A percentile compares a stretch with the other conserved stretches of the same genome.
Evolutionary conservation across 2,888 invertebrate genomes (phyloP).

Genomic region (Epirrhoe tristata): DNA sequence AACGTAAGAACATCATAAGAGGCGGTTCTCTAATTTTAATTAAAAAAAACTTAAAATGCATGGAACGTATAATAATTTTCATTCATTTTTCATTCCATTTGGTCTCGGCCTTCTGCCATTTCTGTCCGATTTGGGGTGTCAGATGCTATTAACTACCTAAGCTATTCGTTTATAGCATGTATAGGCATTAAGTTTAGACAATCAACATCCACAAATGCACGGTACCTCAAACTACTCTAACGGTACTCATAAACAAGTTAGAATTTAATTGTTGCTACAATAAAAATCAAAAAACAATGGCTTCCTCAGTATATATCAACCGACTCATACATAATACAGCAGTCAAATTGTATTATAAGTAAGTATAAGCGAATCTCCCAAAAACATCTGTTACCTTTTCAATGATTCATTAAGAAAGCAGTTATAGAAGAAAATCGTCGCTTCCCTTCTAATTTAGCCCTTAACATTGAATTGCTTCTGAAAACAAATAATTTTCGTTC

Average conservation of each 20-base stretch:
- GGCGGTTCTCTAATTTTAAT: too few species aligned
- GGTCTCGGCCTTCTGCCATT: too few species aligned
- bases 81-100: too few species aligned
- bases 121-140: too few species aligned
- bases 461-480: conserved; percentile 44
- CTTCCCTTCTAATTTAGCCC: conserved; percentile 52
- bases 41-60: too few species aligned
- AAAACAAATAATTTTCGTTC: conserved; percentile 49
- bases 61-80: too few species aligned
- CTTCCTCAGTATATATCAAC: conserved; percentile 25
- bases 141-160: too few species aligned
- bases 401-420: conserved; percentile 63
- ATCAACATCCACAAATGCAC: neutral
- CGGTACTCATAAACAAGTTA: neutral
- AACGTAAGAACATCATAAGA: too few species aligned
- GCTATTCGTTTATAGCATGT: too few species aligned
- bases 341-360: conserved; percentile 30
- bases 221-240: neutral
- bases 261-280: neutral
- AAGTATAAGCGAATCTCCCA: conserved; percentile 40
- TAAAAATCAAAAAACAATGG: conserved; percentile 2
- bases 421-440: conserved; percentile 59
- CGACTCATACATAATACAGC: conserved; percentile 7
- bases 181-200: too few species aligned
- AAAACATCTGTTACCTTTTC: conserved; percentile 51